Percentiles rank a stretch among this genome's conserved stretches.
Conservation (phyloP, 2,797 vertebrate species). For the Bradypodion ventrale region DNA sequence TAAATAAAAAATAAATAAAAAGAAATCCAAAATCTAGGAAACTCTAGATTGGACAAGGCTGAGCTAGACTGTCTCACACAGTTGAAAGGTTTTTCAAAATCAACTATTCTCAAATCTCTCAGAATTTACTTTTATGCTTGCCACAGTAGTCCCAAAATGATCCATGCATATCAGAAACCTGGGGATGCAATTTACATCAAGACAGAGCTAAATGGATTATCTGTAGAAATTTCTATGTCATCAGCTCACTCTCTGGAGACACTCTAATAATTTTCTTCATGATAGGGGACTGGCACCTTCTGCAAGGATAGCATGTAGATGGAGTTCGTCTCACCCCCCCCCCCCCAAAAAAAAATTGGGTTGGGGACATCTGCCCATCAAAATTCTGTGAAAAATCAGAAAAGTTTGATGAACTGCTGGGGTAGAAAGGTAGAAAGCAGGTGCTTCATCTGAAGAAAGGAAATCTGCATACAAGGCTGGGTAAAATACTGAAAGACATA, state of each 20-base stretch:
- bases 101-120: neutral
- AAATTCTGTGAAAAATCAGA: neutral
- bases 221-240: neutral
- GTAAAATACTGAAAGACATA: neutral
- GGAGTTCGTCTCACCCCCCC: too few relatives aligned
- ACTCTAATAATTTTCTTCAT: neutral
- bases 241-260: neutral
- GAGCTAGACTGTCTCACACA: neutral
- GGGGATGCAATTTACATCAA: neutral
- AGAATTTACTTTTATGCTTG: neutral
- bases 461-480: neutral
- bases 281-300: neutral
- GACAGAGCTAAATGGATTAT: neutral
- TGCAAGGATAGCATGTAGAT: too few relatives aligned
- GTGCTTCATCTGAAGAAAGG: neutral
- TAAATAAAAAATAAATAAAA: too few relatives aligned
- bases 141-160: neutral
- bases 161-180: neutral
- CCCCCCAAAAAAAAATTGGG: too few relatives aligned
- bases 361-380: neutral
- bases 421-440: neutral
- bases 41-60: neutral
- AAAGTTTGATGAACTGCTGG: neutral
- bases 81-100: slow-evolving; percentile 3
- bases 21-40: neutral